Evolutionary conservation across 2,888 invertebrate species (phyloP).

Genomic region (Anticlea derivata): DNA sequence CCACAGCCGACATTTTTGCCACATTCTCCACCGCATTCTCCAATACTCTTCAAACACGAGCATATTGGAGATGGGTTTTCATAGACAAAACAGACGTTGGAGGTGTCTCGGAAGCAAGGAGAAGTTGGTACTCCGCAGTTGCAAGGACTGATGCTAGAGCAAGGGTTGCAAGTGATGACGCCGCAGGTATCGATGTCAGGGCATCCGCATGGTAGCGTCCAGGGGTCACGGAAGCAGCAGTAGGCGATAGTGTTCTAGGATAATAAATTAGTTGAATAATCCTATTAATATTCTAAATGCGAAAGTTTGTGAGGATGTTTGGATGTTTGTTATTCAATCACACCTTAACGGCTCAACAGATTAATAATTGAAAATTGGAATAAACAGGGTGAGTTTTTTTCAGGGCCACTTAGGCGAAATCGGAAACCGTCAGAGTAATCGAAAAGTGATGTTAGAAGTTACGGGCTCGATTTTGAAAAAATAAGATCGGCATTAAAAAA

Average conservation of each 20-base stretch:
- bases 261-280: too few species aligned
- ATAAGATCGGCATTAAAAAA: too few species aligned
- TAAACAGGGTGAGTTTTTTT: not conserved
- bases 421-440: too few species aligned
- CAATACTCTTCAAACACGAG: constrained; percentile 29
- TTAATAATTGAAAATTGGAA: too few species aligned
- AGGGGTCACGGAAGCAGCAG: constrained; percentile 47
- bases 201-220: constrained; percentile 33
- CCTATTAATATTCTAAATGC: too few species aligned
- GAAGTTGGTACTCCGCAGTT: constrained; percentile 15
- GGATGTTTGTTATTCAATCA: too few species aligned
- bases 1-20: constrained; percentile 30
- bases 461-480: too few species aligned
- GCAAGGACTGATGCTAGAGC: constrained; percentile 2
- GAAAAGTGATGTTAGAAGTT: too few species aligned
- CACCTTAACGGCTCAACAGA: too few species aligned
- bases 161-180: constrained; percentile 12
- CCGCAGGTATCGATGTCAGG: constrained; percentile 27
- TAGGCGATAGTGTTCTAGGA: constrained; percentile 44
- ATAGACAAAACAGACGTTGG: constrained; percentile 36
- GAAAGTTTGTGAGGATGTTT: too few species aligned
- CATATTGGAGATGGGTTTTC: constrained; percentile 31
- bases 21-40: not conserved
- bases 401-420: too few species aligned
- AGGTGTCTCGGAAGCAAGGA: constrained; percentile 29